Evolutionary conservation across 2,113 vertebrate genomes (phyloP).

Genomic region (Protobothrops flavoviridis): DNA sequence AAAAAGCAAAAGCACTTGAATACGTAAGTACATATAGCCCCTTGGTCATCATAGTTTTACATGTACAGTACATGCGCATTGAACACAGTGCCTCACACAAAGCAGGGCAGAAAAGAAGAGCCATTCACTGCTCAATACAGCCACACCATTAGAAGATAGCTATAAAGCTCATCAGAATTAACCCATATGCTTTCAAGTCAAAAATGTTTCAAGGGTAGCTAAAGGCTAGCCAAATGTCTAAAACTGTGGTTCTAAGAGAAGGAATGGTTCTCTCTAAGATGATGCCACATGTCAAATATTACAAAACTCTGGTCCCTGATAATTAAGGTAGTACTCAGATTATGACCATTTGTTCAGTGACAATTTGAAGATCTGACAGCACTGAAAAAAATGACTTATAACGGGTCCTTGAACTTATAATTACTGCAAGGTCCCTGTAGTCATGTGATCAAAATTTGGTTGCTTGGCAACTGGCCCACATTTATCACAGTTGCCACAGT

Average conservation of each 20-base stretch:
- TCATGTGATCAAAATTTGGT: not conserved
- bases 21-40: not conserved
- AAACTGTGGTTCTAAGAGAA: not conserved
- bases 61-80: slow-evolving; percentile 16
- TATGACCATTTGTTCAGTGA: not conserved
- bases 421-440: not conserved
- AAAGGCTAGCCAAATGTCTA: not conserved
- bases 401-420: not conserved
- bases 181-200: not conserved
- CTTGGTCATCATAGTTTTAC: not conserved
- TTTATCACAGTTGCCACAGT: not conserved
- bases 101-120: slow-evolving; percentile 39
- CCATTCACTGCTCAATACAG: slow-evolving; percentile 37
- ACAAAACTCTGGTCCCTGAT: not conserved
- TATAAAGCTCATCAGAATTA: slow-evolving; percentile 3
- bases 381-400: not conserved
- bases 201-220: not conserved
- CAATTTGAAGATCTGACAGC: not conserved
- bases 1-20: slow-evolving; percentile 20
- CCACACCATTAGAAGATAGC: slow-evolving; percentile 8
- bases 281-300: not conserved
- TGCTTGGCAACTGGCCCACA: not conserved
- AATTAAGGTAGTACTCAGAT: not conserved
- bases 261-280: not conserved
- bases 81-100: slow-evolving; percentile 33